Conservation (phyloP, 37 sponge, comb jelly and placozoan genomes). For the Corticium candelabrum region DNA sequence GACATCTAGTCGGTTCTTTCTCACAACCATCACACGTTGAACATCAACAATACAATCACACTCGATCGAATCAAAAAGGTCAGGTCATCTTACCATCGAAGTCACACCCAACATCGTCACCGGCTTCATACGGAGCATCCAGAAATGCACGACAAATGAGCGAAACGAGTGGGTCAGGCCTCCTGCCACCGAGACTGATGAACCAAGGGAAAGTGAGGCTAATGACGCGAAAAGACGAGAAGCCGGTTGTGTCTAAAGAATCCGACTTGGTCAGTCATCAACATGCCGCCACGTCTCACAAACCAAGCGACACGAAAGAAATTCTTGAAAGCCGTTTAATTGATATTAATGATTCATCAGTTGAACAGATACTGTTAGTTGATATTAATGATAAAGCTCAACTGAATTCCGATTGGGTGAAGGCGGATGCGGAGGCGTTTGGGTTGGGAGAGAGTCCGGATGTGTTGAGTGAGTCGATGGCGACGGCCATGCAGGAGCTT, state of each 20-base stretch:
- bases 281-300: too few relatives aligned
- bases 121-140: too few relatives aligned
- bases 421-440: background rate
- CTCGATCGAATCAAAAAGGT: too few relatives aligned
- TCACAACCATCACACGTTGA: too few relatives aligned
- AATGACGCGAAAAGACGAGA: background rate
- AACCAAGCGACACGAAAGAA: background rate
- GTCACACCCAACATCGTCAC: background rate
- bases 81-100: background rate
- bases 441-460: background rate
- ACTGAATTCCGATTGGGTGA: background rate
- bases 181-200: background rate
- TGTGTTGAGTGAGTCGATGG: background rate
- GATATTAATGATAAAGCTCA: too few relatives aligned
- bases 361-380: too few relatives aligned
- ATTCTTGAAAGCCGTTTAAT: background rate
- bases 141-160: too few relatives aligned
- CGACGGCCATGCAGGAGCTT: background rate
- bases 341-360: background rate
- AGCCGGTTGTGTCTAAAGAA: background rate
- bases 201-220: background rate
- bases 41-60: too few relatives aligned
- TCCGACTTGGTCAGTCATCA: background rate
- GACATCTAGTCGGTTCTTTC: too few relatives aligned
- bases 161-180: too few relatives aligned